phyloP scores from a whole-genome alignment of 1,140 invertebrate species.

The Bombyx mori region DNA sequence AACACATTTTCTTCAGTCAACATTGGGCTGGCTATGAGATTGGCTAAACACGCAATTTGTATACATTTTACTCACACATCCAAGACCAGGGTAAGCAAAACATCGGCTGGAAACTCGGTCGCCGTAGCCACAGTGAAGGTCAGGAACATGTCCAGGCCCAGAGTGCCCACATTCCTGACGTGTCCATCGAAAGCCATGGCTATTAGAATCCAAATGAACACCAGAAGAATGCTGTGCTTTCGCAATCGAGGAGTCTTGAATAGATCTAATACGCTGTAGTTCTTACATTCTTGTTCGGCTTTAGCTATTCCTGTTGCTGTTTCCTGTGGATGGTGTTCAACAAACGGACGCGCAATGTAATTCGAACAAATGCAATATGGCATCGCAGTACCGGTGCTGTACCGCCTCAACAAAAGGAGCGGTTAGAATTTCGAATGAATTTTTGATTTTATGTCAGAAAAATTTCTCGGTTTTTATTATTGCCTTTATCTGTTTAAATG shows the following conservation, averaged over 20 bases:
- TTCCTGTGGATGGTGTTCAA: slow-evolving; percentile 22
- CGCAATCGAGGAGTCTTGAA: slow-evolving; percentile 82
- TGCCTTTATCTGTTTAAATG: too few relatives aligned
- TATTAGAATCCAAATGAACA: slow-evolving; percentile 87
- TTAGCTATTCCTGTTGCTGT: slow-evolving; percentile 47
- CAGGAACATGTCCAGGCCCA: slow-evolving; percentile 84
- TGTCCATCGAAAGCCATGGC: slow-evolving; percentile 90
- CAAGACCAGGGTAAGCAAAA: slow-evolving; percentile 81
- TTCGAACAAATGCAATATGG: too few relatives aligned
- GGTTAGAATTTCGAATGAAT: too few relatives aligned
- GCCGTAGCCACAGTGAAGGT: slow-evolving; percentile 87
- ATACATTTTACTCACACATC: slow-evolving; percentile 68
- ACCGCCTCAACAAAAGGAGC: too few relatives aligned
- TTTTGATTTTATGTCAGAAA: too few relatives aligned
- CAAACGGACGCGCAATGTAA: too few relatives aligned
- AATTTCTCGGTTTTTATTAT: too few relatives aligned
- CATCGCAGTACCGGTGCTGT: too few relatives aligned
- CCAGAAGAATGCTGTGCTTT: slow-evolving; percentile 79
- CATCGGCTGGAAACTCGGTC: slow-evolving; percentile 86
- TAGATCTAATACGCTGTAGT: slow-evolving; percentile 82
- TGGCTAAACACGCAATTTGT: too few relatives aligned
- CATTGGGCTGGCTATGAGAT: too few relatives aligned
- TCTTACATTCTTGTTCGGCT: slow-evolving; percentile 39
- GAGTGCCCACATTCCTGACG: slow-evolving; percentile 84
- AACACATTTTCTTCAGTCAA: too few relatives aligned